phyloP scores from a whole-genome alignment of 1,140 invertebrate genomes.

The Halesus radiatus region DNA sequence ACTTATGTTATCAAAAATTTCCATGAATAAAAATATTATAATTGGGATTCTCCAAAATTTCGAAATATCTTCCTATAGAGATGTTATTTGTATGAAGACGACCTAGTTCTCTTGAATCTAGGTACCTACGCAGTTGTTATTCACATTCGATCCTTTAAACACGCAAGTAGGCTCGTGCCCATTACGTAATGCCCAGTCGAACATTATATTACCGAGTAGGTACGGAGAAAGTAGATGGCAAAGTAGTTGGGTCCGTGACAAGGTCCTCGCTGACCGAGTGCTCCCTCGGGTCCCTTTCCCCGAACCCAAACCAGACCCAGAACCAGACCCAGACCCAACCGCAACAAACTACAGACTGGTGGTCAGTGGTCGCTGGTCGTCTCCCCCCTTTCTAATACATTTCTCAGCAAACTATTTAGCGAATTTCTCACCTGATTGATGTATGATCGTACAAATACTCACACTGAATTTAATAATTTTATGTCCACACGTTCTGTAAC shows the following conservation, averaged over 20 bases:
- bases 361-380: conserved; percentile 15
- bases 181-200: conserved; percentile 2
- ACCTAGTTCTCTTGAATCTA: too few species aligned
- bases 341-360: background rate
- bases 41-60: too few species aligned
- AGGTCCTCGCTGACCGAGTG: conserved; percentile 28
- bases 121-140: background rate
- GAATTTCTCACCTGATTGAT: too few species aligned
- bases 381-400: background rate
- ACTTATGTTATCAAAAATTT: too few species aligned
- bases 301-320: conserved; percentile 8
- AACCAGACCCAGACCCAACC: conserved; percentile 6
- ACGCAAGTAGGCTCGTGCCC: conserved; percentile 1
- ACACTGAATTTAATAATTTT: too few species aligned
- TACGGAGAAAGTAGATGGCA: background rate
- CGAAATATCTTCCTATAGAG: too few species aligned
- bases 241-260: conserved; percentile 37
- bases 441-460: too few species aligned
- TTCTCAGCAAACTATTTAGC: background rate
- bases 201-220: background rate
- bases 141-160: conserved; percentile 2
- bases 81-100: too few species aligned
- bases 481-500: too few species aligned
- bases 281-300: conserved; percentile 28
- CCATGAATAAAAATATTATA: too few species aligned